These are phyloP conservation scores for Tamandua tetradactyla DNA, from an alignment of 2,797 vertebrate species.

Conservation along the genomic window DNA sequence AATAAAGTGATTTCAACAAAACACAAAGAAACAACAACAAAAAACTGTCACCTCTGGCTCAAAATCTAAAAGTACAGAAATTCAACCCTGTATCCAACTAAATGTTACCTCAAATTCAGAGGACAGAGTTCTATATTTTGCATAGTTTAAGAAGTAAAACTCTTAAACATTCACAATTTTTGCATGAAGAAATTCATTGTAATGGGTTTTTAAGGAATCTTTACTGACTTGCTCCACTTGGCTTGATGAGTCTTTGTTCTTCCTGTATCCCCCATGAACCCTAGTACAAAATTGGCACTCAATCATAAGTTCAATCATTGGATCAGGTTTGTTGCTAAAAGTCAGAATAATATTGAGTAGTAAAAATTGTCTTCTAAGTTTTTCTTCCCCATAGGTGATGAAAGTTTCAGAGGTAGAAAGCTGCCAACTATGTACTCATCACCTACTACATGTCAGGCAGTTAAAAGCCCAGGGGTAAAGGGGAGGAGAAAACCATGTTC, in stretches of 20 bases:
- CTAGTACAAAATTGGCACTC: neutral
- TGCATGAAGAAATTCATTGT: neutral
- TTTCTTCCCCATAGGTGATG: neutral
- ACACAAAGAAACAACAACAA: neutral
- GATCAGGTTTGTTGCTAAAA: neutral
- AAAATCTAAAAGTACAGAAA: neutral
- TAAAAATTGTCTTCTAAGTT: neutral
- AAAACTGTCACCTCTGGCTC: neutral
- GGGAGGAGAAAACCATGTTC: neutral
- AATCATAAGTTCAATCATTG: neutral
- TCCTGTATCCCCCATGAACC: too few species aligned
- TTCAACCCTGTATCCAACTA: slow-evolving; percentile 26
- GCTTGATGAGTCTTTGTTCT: too few species aligned
- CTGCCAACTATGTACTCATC: neutral
- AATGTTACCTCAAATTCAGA: neutral
- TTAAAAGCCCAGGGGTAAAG: neutral
- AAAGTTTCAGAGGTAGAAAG: neutral
- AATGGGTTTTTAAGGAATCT: too few species aligned
- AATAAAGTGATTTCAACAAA: neutral
- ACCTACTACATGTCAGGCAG: neutral
- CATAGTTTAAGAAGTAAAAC: slow-evolving; percentile 6
- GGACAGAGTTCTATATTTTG: neutral
- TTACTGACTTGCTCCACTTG: too few species aligned
- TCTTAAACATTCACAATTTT: neutral
- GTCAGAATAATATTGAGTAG: neutral